Evolutionary conservation across 2,797 vertebrate species (phyloP), one percentile per base, ranked within the genome.

Genomic region (Melanotaenia trifasciata): DNA sequence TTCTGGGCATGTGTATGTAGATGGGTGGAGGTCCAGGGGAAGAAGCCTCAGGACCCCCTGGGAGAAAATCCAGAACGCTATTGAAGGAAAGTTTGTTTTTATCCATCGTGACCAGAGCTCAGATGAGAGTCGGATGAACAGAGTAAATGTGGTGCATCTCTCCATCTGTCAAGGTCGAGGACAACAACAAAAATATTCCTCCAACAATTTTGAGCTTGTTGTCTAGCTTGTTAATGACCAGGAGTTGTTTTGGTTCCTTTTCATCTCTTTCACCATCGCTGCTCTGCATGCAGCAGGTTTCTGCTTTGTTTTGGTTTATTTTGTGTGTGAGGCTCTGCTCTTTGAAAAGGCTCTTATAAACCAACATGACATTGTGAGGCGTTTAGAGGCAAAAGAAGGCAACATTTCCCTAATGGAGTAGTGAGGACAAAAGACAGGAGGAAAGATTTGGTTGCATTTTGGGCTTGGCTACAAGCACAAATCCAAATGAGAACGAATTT

Each of bases 191-290:
- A 30, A 58, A 10, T 32, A 11, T 9, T 58, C 20, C 38, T 33
- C n/a, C 28, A 58, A 33, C 28, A 14, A 16, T 32, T 58, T 11
- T 45, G 12, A 22, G 38, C 16, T 35, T 58, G n/a, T 24, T 45
- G 16, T 33, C n/a, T 32, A 58, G 54, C 28, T 67, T 58, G 18
- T 33, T 26, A 53, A 47, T 67, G 38, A 58, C 54, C 65, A 13
- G 4, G 5, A 30, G 35, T 6, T 24, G 35, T 32, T n/a, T 45
- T 32, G 6, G 3, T 22, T 67, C 35, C 28, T 43, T 45, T 38
- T 45, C 36, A 24, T 53, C 26, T 67, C 33, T 7, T 38, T 36
- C 64, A 11, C 4, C 14, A 30, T 10, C 24, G 9, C 7, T 43
- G 36, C 38, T 56, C 54, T 16, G 54, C 65, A 20, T 32, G 20